phyloP scores from a whole-genome alignment of 2,888 invertebrate species.

The Xylophagus ater region DNA sequence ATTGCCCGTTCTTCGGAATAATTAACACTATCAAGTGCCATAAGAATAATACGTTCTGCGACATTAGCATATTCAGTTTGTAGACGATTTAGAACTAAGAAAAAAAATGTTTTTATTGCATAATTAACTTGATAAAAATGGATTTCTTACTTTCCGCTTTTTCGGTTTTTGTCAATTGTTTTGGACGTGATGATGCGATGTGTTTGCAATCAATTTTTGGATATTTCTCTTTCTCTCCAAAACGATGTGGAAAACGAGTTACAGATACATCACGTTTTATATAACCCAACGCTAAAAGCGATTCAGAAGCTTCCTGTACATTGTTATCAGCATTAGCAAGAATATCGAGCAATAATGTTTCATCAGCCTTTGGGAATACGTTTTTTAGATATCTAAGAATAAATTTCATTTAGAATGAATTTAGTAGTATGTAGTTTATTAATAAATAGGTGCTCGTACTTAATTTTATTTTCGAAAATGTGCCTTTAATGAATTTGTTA shows the following conservation, averaged over 20 bases:
- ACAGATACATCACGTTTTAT: constrained; percentile 62
- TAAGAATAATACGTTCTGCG: constrained; percentile 67
- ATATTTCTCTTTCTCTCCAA: constrained; percentile 25
- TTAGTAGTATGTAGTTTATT: too few relatives aligned
- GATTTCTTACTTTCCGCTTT: constrained; percentile 51
- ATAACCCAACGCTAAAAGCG: constrained; percentile 69
- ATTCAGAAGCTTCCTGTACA: constrained; percentile 78
- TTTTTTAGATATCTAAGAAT: constrained; percentile 73
- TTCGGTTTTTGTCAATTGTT: constrained; percentile 56
- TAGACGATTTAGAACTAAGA: neutral
- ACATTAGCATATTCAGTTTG: constrained; percentile 62
- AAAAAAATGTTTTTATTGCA: neutral
- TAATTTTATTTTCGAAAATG: too few relatives aligned
- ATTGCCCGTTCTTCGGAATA: constrained; percentile 73
- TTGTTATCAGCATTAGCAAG: constrained; percentile 80
- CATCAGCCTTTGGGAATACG: constrained; percentile 82
- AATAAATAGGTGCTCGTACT: too few relatives aligned
- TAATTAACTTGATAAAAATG: neutral
- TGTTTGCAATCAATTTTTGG: constrained; percentile 20
- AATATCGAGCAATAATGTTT: constrained; percentile 72
- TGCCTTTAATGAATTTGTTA: too few relatives aligned
- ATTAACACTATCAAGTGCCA: constrained; percentile 80
- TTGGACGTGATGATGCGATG: constrained; percentile 43
- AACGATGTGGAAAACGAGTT: constrained; percentile 42
- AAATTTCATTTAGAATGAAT: too few relatives aligned